Evolutionary conservation across 2,888 invertebrate genomes (phyloP), one percentile per base, ranked within the genome.

Genomic region (Dasysyrphus albostriatus): DNA sequence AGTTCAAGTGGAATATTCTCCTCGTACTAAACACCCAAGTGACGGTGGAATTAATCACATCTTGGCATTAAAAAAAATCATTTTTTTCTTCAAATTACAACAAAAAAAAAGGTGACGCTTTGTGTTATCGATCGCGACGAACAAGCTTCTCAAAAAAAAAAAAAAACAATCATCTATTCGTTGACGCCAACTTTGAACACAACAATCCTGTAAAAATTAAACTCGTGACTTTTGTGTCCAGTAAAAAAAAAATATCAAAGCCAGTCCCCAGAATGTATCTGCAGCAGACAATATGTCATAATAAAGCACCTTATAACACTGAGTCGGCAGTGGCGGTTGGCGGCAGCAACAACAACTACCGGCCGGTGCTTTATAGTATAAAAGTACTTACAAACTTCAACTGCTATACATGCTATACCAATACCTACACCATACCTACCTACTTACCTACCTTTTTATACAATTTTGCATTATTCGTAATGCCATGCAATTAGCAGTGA

Each of bases 151-250:
- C 69, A 69, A 73, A 56, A 47, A 72, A 63, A 5, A 39, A 59
- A 24, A 61, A 34, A 24, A 61, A n/a, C 14, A n/a, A 49, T 63
- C 70, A 69, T 84, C 75, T 70, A 49, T 70, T 75, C 37, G 70
- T 63, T 72, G 72, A 39, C 72, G 67, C 58, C 70, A 65, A 72
- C 72, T 72, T 34, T 39, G n/a, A 54, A 37, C 54, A 69, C 54
- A 54, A 75, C 80, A 70, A 76, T 81, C 61, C 70, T 70, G 76
- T 70, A 58, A 69, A 69, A 69, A 16, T 72, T 37, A 78, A 78
- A 74, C 83, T 85, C 85, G 82, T 85, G 85, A 85, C 85, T 85
- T 85, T 77, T 82, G 74, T 70, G 82, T 77, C 69, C 73, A 77
- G 81, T 54, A n/a, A 37, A 59, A 59, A 76, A 24, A n/a, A n/a